Percentiles rank a stretch among this genome's conserved stretches.
phyloP scores from a whole-genome alignment of 1,140 invertebrate genomes.

The Caerostris darwini region DNA sequence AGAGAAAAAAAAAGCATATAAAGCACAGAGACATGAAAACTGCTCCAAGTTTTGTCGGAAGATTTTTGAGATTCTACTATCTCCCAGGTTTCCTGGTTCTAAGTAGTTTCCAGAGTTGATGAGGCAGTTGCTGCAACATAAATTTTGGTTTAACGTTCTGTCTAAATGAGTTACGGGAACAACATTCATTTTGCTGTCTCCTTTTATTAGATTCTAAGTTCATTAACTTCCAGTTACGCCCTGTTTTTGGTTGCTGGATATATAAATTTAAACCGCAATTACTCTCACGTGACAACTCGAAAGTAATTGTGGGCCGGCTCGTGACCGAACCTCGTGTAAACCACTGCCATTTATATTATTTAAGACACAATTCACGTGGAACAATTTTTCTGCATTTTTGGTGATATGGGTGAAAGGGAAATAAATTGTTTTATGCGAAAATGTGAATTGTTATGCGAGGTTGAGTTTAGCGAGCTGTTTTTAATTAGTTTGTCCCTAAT shows the following conservation, averaged over 20 bases:
- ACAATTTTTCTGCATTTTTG: constrained; percentile 31
- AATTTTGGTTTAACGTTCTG: constrained; percentile 51
- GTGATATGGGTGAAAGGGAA: not conserved
- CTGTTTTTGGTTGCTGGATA: constrained; percentile 58
- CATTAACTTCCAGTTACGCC: constrained; percentile 64
- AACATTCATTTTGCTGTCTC: constrained; percentile 47
- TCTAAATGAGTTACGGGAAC: constrained; percentile 57
- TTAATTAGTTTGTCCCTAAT: constrained; percentile 10
- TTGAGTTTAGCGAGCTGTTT: not conserved
- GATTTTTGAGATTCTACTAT: not conserved
- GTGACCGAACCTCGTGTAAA: constrained; percentile 1
- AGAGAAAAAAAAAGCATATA: too few relatives aligned
- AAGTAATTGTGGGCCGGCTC: constrained; percentile 51
- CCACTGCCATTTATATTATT: constrained; percentile 48
- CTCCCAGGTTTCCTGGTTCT: not conserved
- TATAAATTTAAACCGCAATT: constrained; percentile 74
- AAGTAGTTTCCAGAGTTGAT: constrained; percentile 29
- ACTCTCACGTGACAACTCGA: constrained; percentile 54
- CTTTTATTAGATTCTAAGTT: constrained; percentile 69
- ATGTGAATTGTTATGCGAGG: not conserved
- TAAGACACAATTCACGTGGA: constrained; percentile 17
- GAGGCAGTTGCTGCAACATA: constrained; percentile 7
- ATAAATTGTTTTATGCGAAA: constrained; percentile 33
- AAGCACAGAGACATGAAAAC: not conserved
- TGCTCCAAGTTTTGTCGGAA: not conserved